phyloP scores from a whole-genome alignment of 1,140 invertebrate species.

The Megathymus violae region DNA sequence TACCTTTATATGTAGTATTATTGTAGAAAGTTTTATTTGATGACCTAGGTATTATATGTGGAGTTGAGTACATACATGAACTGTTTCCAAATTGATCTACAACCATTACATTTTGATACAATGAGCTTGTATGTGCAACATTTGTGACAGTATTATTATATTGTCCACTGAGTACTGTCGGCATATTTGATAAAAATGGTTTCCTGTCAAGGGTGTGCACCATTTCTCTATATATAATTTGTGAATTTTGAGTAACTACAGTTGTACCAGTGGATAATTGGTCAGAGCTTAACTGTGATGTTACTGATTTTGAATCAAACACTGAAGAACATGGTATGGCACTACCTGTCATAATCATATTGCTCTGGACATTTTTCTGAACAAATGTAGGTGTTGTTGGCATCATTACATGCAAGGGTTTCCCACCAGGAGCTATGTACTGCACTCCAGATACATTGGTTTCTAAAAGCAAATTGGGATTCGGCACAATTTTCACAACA shows the following conservation, averaged over 20 bases:
- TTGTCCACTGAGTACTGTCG: slow-evolving; percentile 54
- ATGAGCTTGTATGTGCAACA: slow-evolving; percentile 63
- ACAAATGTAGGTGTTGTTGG: slow-evolving; percentile 70
- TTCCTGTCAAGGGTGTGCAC: slow-evolving; percentile 75
- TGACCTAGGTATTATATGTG: slow-evolving; percentile 58
- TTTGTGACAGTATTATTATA: slow-evolving; percentile 59
- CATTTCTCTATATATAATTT: slow-evolving; percentile 79
- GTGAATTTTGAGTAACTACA: slow-evolving; percentile 76
- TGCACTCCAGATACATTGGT: slow-evolving; percentile 67
- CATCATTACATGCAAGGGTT: slow-evolving; percentile 73
- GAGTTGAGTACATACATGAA: slow-evolving; percentile 71
- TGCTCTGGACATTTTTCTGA: slow-evolving; percentile 74
- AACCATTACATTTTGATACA: slow-evolving; percentile 81
- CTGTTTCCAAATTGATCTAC: slow-evolving; percentile 75
- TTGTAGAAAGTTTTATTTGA: slow-evolving; percentile 53
- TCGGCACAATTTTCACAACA: slow-evolving; percentile 68
- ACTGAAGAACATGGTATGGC: slow-evolving; percentile 47
- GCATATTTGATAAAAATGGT: slow-evolving; percentile 69
- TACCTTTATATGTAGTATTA: slow-evolving; percentile 39
- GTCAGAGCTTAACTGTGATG: slow-evolving; percentile 57
- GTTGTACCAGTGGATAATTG: slow-evolving; percentile 60
- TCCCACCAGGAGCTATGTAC: slow-evolving; percentile 66
- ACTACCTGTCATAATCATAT: slow-evolving; percentile 65
- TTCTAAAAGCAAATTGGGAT: slow-evolving; percentile 72
- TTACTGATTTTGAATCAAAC: slow-evolving; percentile 55